phyloP scores from a whole-genome alignment of 1,140 invertebrate species.

The Mycetomoellerius zeteki region DNA sequence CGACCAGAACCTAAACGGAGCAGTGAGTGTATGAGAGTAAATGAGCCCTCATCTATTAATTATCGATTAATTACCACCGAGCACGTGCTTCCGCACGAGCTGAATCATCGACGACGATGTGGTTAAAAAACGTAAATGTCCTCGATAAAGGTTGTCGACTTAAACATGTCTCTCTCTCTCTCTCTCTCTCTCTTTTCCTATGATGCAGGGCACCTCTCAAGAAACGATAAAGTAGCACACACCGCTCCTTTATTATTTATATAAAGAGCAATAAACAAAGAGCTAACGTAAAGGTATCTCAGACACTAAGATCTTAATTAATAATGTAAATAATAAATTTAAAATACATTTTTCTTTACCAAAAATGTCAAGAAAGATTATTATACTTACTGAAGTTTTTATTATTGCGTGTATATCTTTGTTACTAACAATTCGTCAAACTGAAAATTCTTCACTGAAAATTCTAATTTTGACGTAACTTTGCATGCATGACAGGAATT shows the following conservation, averaged over 20 bases:
- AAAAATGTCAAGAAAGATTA: background rate
- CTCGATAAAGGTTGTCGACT: slow-evolving; percentile 59
- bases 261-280: slow-evolving; percentile 13
- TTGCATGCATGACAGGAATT: background rate
- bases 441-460: background rate
- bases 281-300: background rate
- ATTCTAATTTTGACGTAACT: background rate
- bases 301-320: background rate
- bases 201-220: slow-evolving; percentile 35
- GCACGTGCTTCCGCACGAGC: slow-evolving; percentile 59
- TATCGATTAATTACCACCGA: slow-evolving; percentile 59
- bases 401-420: background rate
- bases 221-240: slow-evolving; percentile 8
- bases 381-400: background rate
- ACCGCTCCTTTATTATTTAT: slow-evolving; percentile 31
- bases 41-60: slow-evolving; percentile 52
- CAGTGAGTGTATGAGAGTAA: slow-evolving; percentile 45
- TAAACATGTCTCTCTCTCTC: slow-evolving; percentile 10
- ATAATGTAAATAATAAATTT: background rate
- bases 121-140: slow-evolving; percentile 60
- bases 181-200: background rate
- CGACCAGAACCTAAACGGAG: slow-evolving; percentile 48
- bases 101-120: slow-evolving; percentile 58
- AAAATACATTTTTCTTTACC: background rate
- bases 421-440: background rate